Base-by-base conservation (phyloP, 2,888 invertebrate species). In the Gymnocheta viridis region DNA sequence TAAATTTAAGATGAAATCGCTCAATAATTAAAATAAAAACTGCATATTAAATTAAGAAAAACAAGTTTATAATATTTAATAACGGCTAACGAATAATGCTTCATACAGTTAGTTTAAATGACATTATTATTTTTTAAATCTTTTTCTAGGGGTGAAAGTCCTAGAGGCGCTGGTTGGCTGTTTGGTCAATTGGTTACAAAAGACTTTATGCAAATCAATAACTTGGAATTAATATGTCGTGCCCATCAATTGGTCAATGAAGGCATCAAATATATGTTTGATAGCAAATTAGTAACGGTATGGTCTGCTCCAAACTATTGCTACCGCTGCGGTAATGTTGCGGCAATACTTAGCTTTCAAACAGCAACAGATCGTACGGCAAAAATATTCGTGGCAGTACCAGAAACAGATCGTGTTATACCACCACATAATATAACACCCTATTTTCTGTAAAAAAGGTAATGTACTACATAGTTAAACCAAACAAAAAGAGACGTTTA, bases 291-390 rank as follows among this genome's bases (percentile, higher is more conserved):
- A 88, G 98, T 99, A 41, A 99, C 99, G 0, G 98, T 99, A 2
- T 99, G 99, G 98, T 98, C 99, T 17, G 99, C 99, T 5, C 99
- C 99, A 4, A 99, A 99, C 93, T 99, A 99, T 92, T 99, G 99
- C 93, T 99, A 99, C 92, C 95, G 99, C 17, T 99, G 99, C 91
- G 99, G 99, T 60, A 99, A 99, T 92, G 96, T 98, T 74, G 99
- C 99, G 4, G 98, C 99, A 67, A 99, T 99, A 89, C 93, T 99
- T 90, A 96, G 96, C 91, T 98, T 99, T 91, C 94, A 95, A 82
- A 95, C 95, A 84, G 95, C 95, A 7, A 96, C 96, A 86, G 95
- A 95, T 87, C 94, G 96, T 90, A 94, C 94, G 87, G 94, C 96
- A 22, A 97, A 98, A 92, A 93, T 99, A 89, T 99, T 99, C 93